Conservation (phyloP, 2,113 vertebrate genomes). For the Lamprotornis superbus region DNA sequence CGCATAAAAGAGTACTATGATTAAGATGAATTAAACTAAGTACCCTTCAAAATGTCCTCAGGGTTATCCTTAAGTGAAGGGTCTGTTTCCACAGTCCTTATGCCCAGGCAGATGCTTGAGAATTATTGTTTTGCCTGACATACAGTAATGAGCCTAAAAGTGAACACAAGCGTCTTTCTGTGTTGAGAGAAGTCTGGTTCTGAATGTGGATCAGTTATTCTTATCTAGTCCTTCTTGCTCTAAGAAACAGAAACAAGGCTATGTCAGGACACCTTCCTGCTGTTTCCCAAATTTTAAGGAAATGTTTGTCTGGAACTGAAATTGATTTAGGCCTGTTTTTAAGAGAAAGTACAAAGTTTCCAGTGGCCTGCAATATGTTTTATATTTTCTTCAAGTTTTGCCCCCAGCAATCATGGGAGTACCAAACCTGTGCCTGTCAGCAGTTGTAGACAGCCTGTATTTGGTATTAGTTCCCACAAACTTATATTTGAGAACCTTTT, state of each 20-base stretch:
- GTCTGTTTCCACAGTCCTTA: background rate
- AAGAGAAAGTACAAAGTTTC: background rate
- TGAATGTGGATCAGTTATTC: background rate
- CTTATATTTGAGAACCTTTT: background rate
- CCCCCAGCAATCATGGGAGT: background rate
- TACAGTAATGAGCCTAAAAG: background rate
- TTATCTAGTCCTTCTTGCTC: background rate
- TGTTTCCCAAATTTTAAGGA: background rate
- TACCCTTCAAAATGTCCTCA: background rate
- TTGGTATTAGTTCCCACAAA: background rate
- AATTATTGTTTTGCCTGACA: background rate
- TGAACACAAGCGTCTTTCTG: background rate
- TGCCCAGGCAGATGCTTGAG: background rate
- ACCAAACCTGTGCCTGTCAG: background rate
- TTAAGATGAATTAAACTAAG: background rate
- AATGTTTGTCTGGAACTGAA: background rate
- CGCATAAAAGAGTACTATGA: background rate
- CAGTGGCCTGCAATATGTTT: background rate
- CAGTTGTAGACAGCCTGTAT: background rate
- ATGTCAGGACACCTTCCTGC: background rate
- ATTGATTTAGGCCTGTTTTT: background rate
- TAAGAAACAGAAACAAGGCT: background rate
- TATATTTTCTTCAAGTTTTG: background rate
- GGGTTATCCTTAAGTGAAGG: background rate
- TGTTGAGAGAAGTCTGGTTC: background rate